Percentiles rank a stretch among this genome's conserved stretches.
phyloP scores from a whole-genome alignment of 1,140 invertebrate genomes.

The Drosophila nannoptera region DNA sequence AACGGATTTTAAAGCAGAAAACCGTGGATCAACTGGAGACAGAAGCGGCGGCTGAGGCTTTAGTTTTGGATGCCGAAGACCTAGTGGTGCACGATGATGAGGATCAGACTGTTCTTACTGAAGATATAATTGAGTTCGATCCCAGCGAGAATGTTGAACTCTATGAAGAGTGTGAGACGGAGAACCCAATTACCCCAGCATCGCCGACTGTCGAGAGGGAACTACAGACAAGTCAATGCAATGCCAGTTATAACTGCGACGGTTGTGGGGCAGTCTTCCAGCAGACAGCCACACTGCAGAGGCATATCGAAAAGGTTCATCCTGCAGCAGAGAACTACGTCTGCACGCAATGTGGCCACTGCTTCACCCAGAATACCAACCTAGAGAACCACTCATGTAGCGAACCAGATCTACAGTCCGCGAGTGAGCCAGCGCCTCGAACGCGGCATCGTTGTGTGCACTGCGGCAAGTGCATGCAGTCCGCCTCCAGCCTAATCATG shows the following conservation, averaged over 20 bases:
- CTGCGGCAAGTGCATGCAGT: slow-evolving; percentile 51
- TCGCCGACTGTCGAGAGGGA: too few relatives aligned
- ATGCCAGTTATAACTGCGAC: slow-evolving; percentile 36
- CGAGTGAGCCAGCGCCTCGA: neutral
- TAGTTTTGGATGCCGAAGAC: neutral
- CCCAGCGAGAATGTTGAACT: slow-evolving; percentile 24
- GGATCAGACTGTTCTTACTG: neutral
- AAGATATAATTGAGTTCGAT: slow-evolving; percentile 40
- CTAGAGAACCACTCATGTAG: slow-evolving; percentile 36
- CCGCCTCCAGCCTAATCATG: slow-evolving; percentile 38
- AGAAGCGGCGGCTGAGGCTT: neutral
- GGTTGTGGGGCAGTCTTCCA: slow-evolving; percentile 57
- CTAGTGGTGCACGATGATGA: neutral
- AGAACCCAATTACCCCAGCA: neutral
- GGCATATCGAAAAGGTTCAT: slow-evolving; percentile 47
- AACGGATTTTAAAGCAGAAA: slow-evolving; percentile 16
- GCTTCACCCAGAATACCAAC: slow-evolving; percentile 30
- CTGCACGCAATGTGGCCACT: slow-evolving; percentile 40
- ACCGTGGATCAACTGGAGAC: neutral
- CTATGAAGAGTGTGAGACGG: slow-evolving; percentile 15
- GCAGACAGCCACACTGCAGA: slow-evolving; percentile 34
- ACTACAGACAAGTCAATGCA: too few relatives aligned
- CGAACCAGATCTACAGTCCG: neutral
- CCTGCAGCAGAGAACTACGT: neutral
- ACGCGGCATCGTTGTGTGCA: slow-evolving; percentile 26